phyloP scores from a whole-genome alignment of 2,888 invertebrate genomes.

The Chrysolina haemoptera region DNA sequence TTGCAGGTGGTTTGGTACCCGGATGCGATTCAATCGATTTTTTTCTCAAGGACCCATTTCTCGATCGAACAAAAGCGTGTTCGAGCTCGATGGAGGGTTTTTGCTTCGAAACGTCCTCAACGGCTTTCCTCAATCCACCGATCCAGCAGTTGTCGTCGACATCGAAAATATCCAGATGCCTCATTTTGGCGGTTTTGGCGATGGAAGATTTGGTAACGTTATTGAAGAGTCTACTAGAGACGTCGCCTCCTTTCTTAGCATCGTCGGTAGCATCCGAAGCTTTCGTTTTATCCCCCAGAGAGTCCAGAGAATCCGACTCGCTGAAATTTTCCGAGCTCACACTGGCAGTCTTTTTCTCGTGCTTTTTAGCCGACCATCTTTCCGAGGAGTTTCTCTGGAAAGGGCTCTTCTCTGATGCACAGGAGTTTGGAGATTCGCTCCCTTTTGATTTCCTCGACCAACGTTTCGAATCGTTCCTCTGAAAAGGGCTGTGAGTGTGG shows the following conservation, averaged over 20 bases:
- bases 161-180: constrained; percentile 72
- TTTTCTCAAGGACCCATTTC: constrained; percentile 44
- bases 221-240: constrained; percentile 72
- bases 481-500: constrained; percentile 70
- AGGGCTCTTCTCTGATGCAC: constrained; percentile 39
- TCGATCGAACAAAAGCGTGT: constrained; percentile 35
- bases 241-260: constrained; percentile 57
- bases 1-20: constrained; percentile 42
- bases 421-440: constrained; percentile 54
- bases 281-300: constrained; percentile 58
- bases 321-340: constrained; percentile 78
- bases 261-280: constrained; percentile 57
- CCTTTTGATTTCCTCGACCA: constrained; percentile 69
- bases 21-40: constrained; percentile 44
- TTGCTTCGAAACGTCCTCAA: constrained; percentile 34
- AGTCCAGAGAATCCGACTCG: constrained; percentile 78
- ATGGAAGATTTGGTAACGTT: constrained; percentile 75
- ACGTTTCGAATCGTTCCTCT: constrained; percentile 70
- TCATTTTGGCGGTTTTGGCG: constrained; percentile 76
- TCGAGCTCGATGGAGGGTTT: constrained; percentile 34
- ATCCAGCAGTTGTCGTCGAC: constrained; percentile 62
- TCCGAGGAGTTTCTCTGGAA: constrained; percentile 53
- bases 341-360: constrained; percentile 70
- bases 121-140: constrained; percentile 56
- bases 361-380: constrained; percentile 55